Conservation (phyloP, 2,888 invertebrate species). For the Rugalucina vietnamica region DNA sequence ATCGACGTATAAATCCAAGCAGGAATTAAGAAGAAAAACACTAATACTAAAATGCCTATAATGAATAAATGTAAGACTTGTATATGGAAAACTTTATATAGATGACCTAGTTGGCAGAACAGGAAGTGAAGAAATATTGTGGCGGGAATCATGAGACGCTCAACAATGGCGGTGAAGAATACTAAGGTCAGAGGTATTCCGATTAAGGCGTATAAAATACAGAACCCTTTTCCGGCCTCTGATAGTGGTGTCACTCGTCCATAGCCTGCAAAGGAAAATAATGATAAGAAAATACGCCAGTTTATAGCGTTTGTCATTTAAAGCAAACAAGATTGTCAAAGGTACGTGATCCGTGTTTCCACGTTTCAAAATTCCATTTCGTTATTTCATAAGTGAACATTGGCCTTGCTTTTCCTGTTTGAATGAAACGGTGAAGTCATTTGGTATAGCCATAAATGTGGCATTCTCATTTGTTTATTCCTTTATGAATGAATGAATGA, state of each 20-base stretch:
- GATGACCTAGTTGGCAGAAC: slow-evolving; percentile 77
- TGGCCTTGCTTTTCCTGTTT: too few species aligned
- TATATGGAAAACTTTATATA: slow-evolving; percentile 85
- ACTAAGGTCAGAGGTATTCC: slow-evolving; percentile 94
- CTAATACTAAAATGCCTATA: slow-evolving; percentile 85
- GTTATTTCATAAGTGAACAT: too few species aligned
- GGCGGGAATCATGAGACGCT: slow-evolving; percentile 91
- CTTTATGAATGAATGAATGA: too few species aligned
- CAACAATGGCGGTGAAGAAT: slow-evolving; percentile 92
- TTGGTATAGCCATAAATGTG: too few species aligned
- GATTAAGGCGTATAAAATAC: slow-evolving; percentile 92
- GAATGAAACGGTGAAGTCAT: too few species aligned
- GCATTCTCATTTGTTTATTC: too few species aligned
- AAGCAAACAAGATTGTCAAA: too few species aligned
- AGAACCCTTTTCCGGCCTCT: slow-evolving; percentile 93
- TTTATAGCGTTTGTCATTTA: too few species aligned
- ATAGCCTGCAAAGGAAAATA: slow-evolving; percentile 87
- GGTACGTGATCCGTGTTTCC: too few species aligned
- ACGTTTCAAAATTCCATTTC: too few species aligned
- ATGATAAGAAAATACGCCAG: neutral
- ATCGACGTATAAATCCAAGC: slow-evolving; percentile 90
- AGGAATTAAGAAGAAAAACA: slow-evolving; percentile 90
- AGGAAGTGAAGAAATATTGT: slow-evolving; percentile 88
- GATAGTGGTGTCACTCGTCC: slow-evolving; percentile 95
- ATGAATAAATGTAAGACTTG: slow-evolving; percentile 90